Evolutionary conservation across 2,888 invertebrate genomes (phyloP).

Genomic region (Syrista parreyssii): DNA sequence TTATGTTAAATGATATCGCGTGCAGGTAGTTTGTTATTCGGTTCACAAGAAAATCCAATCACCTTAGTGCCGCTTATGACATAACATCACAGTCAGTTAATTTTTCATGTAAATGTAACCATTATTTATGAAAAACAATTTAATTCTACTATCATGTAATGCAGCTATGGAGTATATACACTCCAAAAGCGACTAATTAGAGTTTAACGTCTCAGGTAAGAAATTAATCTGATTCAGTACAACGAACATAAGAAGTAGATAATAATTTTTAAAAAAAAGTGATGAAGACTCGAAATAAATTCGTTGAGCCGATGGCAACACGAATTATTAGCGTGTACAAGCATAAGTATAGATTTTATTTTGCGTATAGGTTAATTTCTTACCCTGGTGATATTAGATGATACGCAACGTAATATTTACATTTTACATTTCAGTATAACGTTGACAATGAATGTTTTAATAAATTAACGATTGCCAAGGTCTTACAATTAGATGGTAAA

Average conservation of each 20-base stretch:
- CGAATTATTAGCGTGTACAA: constrained; percentile 15
- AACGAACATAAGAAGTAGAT: constrained; percentile 36
- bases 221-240: constrained; percentile 45
- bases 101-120: background rate
- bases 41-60: too few species aligned
- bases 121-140: background rate
- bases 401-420: too few species aligned
- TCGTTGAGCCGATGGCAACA: constrained; percentile 15
- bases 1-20: too few species aligned
- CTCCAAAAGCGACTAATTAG: constrained; percentile 17
- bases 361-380: constrained; percentile 40
- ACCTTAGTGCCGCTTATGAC: too few species aligned
- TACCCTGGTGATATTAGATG: constrained; percentile 47
- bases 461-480: too few species aligned
- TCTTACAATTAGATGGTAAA: too few species aligned
- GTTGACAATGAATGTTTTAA: too few species aligned
- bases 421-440: too few species aligned
- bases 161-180: background rate
- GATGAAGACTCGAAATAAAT: constrained; percentile 18
- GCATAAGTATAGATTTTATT: constrained; percentile 35
- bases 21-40: too few species aligned
- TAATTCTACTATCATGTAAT: background rate
- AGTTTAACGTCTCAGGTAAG: constrained; percentile 37
- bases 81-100: background rate
- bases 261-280: constrained; percentile 16